Evolutionary conservation across 2,113 vertebrate genomes (phyloP), one percentile per base, ranked within the genome.

Genomic region (Capra hircus): DNA sequence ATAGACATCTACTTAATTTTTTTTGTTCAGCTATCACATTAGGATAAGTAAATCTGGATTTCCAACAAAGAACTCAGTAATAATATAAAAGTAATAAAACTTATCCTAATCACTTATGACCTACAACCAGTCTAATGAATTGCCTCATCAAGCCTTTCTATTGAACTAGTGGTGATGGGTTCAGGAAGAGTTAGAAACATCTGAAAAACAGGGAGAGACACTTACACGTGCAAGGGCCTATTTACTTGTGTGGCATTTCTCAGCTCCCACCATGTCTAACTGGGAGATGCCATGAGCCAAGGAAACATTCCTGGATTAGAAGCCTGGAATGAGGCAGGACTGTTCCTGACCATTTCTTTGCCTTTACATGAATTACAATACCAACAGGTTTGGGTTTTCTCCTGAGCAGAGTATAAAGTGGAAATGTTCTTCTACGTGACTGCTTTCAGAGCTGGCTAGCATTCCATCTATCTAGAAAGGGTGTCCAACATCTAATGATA

Each of bases 31-130:
- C 33, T 78, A 96, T 84, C 85, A 57, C 43, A 40, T 89, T 52
- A 87, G 55, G 40, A 96, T 89, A 95, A 95, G 43, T 80, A 87
- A 59, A 17, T 84, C 28, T 84, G 59, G 88, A 88, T 86, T 97
- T 87, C 36, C 91, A 90, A 80, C 8, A 52, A 94, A 57, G 77
- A 84, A 84, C 45, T 88, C 33, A 14, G 67, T 78, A 45, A 64
- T 13, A 77, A 11, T 33, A 16, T 78, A 48, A 52, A 14, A 78
- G 30, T 30, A 62, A 87, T 19, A 91, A 71, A 43, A 30, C 21
- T 67, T 83, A 36, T 30, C 55, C 4, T 83, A 74, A 21, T 77
- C 17, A n/a, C 28, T 84, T 15, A 48, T 50, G 45, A 90, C 59
- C 57, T n/a, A 53, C 33, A 25, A 3, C 4, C 83, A 52, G 13